Base-by-base conservation (phyloP, 2,113 vertebrate species). In the Cettia cetti region DNA sequence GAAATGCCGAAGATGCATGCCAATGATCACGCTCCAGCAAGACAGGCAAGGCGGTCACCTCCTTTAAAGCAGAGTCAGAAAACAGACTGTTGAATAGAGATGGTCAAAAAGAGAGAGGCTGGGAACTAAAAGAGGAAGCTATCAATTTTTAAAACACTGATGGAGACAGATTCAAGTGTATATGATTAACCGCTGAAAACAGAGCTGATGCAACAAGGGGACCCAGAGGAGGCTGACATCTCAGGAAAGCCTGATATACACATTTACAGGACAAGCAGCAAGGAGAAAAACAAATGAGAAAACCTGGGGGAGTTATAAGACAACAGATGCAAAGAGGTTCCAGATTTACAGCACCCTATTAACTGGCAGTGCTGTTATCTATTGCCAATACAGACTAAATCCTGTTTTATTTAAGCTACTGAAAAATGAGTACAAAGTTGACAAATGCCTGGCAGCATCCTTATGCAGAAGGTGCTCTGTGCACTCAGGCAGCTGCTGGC, bases 381-480 rank as follows among this genome's bases (percentile, higher is more conserved):
- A 11, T 28, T 37, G 16, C 42, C 68, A 54, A 60, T 54, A 47
- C 19, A 70, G 22, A 69, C 47, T 23, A 65, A 83, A 26, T 9
- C 59, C 85, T 61, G 15, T 35, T 96, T 86, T 75, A 95, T 90
- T 92, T 94, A 82, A 95, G 88, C 53, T 20, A 28, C 49, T 77
- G 54, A 74, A 80, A 94, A 90, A 61, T 1, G 2, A 50, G 37
- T 17, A n/a, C 39, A 44, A 47, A 74, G 37, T 39, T 40, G 64
- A 75, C 1, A 1, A 94, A 80, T 9, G n/a, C 15, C 76, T 31
- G 64, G 70, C 44, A 56, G 28, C 13, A 9, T 52, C 85, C 57
- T 76, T 35, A 39, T 54, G 78, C 69, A 39, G 56, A 72, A 80
- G 64, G 88, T 49, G 64, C 72, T 18, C 63, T 27, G 18, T 2